Evolutionary conservation across 2,113 vertebrate genomes (phyloP).

Genomic region (Spermophilus dauricus): DNA sequence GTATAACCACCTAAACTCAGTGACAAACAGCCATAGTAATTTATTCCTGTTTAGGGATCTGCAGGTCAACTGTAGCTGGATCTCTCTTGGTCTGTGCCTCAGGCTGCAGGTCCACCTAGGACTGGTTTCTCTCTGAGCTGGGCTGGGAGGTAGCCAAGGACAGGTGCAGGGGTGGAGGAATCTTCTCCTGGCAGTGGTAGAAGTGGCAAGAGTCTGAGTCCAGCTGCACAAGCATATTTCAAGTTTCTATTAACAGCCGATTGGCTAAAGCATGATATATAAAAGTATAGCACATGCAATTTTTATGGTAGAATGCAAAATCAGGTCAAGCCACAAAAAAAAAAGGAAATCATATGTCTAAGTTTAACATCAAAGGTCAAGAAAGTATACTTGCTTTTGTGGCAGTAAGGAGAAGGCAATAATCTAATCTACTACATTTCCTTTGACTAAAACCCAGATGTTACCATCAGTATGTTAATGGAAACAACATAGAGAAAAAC

Average conservation of each 20-base stretch:
- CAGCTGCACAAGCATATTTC: not conserved
- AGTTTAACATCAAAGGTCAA: not conserved
- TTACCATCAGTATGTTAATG: constrained; percentile 29
- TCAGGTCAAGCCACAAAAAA: not conserved
- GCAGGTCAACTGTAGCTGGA: not conserved
- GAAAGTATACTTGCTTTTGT: not conserved
- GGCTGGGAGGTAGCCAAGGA: not conserved
- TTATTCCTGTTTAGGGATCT: not conserved
- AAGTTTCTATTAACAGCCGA: not conserved
- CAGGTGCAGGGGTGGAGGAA: no score
- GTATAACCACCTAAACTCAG: not conserved
- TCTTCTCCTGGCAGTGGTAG: not conserved
- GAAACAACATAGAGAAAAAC: constrained; percentile 31
- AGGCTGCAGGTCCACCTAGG: not conserved
- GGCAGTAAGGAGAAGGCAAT: not conserved
- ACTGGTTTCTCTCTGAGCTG: not conserved
- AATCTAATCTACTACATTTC: not conserved
- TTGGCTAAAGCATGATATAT: constrained; percentile 27
- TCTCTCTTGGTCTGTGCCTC: not conserved
- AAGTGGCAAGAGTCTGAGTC: not conserved
- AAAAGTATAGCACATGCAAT: not conserved
- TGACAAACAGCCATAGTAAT: not conserved
- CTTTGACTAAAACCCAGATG: constrained; percentile 13
- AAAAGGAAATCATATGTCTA: not conserved
- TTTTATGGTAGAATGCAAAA: not conserved